These are phyloP conservation scores for Spatulosminthurus flaviceps DNA, from an alignment of 2,888 invertebrate species.

Conservation along the genomic window DNA sequence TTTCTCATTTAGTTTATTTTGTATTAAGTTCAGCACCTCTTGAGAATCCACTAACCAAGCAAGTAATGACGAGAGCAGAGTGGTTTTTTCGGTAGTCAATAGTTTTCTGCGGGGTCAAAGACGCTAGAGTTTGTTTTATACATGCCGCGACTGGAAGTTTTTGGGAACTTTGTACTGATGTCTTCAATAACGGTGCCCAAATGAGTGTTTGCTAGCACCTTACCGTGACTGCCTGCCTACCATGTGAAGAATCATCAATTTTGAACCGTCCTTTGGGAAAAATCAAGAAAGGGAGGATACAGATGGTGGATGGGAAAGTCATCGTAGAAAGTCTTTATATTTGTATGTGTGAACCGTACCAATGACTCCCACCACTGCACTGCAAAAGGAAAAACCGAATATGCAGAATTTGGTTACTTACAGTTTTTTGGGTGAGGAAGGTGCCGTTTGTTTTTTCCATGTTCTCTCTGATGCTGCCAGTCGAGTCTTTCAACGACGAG, in stretches of 20 bases:
- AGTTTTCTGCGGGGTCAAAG: constrained; percentile 30
- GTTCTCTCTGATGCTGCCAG: constrained; percentile 56
- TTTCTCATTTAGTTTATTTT: constrained; percentile 44
- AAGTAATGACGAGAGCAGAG: constrained; percentile 42
- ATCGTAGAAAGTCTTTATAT: constrained; percentile 44
- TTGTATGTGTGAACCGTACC: constrained; percentile 42
- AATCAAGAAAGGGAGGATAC: constrained; percentile 41
- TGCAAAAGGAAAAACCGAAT: constrained; percentile 32
- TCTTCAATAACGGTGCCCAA: constrained; percentile 43
- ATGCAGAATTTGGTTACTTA: constrained; percentile 26
- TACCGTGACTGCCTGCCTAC: constrained; percentile 46
- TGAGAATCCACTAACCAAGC: constrained; percentile 40
- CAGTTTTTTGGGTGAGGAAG: constrained; percentile 40
- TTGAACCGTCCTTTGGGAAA: constrained; percentile 47
- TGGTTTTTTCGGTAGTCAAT: constrained; percentile 35
- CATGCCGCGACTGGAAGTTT: constrained; percentile 44
- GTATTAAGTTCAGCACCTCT: constrained; percentile 44
- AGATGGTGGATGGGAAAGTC: constrained; percentile 46
- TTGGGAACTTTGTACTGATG: constrained; percentile 45
- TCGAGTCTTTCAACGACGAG: constrained; percentile 59
- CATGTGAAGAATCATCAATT: constrained; percentile 44
- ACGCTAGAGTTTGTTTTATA: constrained; percentile 32
- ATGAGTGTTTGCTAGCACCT: constrained; percentile 43
- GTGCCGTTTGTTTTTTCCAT: constrained; percentile 47
- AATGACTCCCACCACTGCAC: constrained; percentile 43